Percentiles rank a stretch among this genome's conserved stretches.
Evolutionary conservation across 2,888 invertebrate genomes (phyloP).

Genomic region (Xanthorhoe spadicearia): DNA sequence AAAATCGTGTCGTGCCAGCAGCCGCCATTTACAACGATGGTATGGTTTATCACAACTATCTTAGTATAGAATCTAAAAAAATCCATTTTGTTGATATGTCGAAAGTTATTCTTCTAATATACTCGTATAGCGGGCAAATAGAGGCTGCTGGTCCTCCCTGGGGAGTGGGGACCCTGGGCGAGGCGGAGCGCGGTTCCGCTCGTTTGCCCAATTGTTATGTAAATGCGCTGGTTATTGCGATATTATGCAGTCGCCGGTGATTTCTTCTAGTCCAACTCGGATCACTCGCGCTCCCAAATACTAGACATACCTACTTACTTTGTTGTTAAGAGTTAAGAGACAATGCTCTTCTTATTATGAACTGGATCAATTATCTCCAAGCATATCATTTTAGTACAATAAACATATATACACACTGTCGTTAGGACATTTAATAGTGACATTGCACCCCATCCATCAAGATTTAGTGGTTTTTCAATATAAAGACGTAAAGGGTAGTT

Average conservation of each 20-base stretch:
- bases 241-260: conserved; percentile 26
- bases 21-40: too few species aligned
- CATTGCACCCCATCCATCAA: conserved; percentile 10
- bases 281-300: neutral
- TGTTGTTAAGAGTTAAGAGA: too few species aligned
- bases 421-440: neutral
- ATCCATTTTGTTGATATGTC: too few species aligned
- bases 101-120: neutral
- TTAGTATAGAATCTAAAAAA: too few species aligned
- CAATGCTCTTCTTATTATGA: too few species aligned
- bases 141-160: neutral
- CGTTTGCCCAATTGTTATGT: conserved; percentile 35
- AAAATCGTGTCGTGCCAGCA: too few species aligned
- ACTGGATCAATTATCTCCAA: too few species aligned
- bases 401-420: too few species aligned
- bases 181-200: conserved; percentile 25
- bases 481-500: conserved; percentile 14
- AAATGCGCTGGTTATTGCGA: conserved; percentile 24
- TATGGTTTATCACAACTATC: too few species aligned
- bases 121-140: neutral
- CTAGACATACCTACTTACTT: neutral
- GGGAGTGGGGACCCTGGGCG: too few species aligned
- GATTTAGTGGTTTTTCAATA: conserved; percentile 19
- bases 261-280: neutral
- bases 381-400: too few species aligned